Percentiles rank a stretch among this genome's conserved stretches.
Conservation (phyloP, 2,797 vertebrate species). For the Oryzias sinensis region DNA sequence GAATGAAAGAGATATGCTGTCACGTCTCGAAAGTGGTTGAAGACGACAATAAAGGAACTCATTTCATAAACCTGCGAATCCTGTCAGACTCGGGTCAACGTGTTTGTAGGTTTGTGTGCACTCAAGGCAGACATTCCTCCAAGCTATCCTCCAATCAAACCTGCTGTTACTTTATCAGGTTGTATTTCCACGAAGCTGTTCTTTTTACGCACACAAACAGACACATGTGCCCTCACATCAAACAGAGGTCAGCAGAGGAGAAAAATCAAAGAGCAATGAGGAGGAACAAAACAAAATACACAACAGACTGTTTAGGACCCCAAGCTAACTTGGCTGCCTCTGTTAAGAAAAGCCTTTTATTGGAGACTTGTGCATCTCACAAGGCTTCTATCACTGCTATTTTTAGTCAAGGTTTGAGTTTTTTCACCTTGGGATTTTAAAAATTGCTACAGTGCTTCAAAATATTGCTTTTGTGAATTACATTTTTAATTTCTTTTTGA, state of each 20-base stretch:
- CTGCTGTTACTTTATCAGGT: slow-evolving; percentile 23
- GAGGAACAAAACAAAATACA: slow-evolving; percentile 38
- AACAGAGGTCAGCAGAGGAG: slow-evolving; percentile 51
- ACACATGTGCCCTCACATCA: slow-evolving; percentile 39
- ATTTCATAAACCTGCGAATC: slow-evolving; percentile 41
- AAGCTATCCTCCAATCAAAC: slow-evolving; percentile 18
- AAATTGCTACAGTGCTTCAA: too few species aligned
- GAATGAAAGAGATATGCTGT: slow-evolving; percentile 21
- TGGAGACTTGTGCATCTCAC: not conserved
- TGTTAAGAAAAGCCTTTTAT: slow-evolving; percentile 30
- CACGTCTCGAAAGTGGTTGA: slow-evolving; percentile 34
- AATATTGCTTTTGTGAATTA: too few species aligned
- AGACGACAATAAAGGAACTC: slow-evolving; percentile 54
- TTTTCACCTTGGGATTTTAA: not conserved
- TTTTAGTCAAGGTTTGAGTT: not conserved
- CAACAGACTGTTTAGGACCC: slow-evolving; percentile 15
- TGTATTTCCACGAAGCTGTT: slow-evolving; percentile 21
- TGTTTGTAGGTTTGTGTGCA: slow-evolving; percentile 7
- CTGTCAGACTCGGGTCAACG: slow-evolving; percentile 2
- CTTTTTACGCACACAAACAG: slow-evolving; percentile 5
- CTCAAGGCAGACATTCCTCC: slow-evolving; percentile 17
- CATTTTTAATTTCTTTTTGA: too few species aligned
- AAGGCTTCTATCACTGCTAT: not conserved
- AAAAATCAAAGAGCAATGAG: slow-evolving; percentile 54
- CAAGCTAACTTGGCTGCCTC: slow-evolving; percentile 19